Percentiles rank a stretch among this genome's conserved stretches.
Evolutionary conservation across 2,888 invertebrate genomes (phyloP).

Genomic region (Luffia ferchaultella): DNA sequence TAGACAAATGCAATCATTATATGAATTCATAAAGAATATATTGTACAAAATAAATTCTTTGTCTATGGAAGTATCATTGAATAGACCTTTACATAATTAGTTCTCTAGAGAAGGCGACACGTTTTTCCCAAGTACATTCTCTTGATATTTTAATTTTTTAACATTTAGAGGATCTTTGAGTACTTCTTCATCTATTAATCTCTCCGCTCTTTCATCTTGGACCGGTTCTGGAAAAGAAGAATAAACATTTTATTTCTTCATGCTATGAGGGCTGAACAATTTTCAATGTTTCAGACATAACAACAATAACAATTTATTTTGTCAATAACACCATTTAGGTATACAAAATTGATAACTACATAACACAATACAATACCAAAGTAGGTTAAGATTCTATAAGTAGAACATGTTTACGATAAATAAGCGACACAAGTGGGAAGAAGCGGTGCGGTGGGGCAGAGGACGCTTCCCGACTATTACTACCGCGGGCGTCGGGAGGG

Average conservation of each 20-base stretch:
- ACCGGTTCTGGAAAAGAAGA: constrained; percentile 67
- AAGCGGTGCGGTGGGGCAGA: too few species aligned
- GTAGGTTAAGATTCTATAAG: too few species aligned
- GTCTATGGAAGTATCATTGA: background rate
- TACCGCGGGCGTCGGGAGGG: too few species aligned
- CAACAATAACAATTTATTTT: background rate
- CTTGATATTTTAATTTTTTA: constrained; percentile 72
- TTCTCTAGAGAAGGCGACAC: constrained; percentile 70
- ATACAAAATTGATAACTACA: background rate
- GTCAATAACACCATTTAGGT: too few species aligned
- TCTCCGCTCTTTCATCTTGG: constrained; percentile 76
- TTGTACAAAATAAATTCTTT: background rate
- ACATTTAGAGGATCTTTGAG: constrained; percentile 69
- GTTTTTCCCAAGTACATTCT: constrained; percentile 72
- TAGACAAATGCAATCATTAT: constrained; percentile 2
- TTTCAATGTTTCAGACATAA: background rate
- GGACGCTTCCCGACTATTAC: too few species aligned
- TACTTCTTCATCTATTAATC: constrained; percentile 66
- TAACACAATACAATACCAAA: background rate
- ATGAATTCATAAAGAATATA: background rate
- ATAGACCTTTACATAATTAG: constrained; percentile 15
- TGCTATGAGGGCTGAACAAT: too few species aligned
- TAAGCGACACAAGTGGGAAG: too few species aligned
- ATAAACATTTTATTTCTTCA: too few species aligned
- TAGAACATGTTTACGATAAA: too few species aligned